phyloP scores from a whole-genome alignment of 2,113 vertebrate genomes.

The Pterocles orientalis region DNA sequence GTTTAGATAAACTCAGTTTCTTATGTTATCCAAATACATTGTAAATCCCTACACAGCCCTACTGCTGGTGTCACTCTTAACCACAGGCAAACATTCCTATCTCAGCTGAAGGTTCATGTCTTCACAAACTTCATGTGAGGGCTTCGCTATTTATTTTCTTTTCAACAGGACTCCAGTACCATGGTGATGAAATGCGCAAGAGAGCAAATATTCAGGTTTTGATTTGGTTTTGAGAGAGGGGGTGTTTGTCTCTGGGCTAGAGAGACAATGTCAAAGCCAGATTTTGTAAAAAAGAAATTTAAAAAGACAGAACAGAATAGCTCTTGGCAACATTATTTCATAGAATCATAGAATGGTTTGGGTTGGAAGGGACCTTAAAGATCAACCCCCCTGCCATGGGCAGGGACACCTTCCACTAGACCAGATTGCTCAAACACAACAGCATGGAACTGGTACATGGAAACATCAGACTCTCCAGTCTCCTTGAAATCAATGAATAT shows the following conservation, averaged over 20 bases:
- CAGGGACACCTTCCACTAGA: too few relatives aligned
- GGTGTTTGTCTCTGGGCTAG: background rate
- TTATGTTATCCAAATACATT: background rate
- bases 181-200: background rate
- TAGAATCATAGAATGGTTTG: too few relatives aligned
- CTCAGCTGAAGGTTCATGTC: background rate
- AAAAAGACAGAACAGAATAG: background rate
- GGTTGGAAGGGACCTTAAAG: too few relatives aligned
- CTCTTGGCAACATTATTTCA: background rate
- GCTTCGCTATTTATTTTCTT: background rate
- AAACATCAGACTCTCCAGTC: background rate
- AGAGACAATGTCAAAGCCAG: background rate
- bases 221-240: background rate
- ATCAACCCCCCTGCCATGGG: too few relatives aligned
- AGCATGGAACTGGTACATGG: background rate
- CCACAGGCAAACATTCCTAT: background rate
- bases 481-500: background rate
- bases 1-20: conserved; percentile 37
- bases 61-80: background rate
- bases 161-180: background rate
- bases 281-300: background rate
- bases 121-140: background rate
- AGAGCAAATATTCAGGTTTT: background rate
- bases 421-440: background rate
- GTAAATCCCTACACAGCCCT: background rate